A percentile compares a stretch with the other conserved stretches of the same genome.
Evolutionary conservation across 1,140 invertebrate species (phyloP).

Genomic region (Aleiodes sp.): DNA sequence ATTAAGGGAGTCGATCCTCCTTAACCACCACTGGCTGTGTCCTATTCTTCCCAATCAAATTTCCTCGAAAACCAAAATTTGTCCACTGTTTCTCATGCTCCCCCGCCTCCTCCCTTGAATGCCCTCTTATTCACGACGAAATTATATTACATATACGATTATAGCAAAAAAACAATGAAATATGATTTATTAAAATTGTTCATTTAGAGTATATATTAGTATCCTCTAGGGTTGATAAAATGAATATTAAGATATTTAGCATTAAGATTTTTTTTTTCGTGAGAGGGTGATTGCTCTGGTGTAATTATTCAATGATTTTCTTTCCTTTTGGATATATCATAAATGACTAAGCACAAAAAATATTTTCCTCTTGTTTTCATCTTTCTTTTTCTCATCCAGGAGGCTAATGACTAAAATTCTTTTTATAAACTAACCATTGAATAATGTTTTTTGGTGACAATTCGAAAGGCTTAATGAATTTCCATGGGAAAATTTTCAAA

Average conservation of each 20-base stretch:
- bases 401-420: not conserved
- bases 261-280: not conserved
- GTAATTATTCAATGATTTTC: slow-evolving; percentile 9
- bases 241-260: not conserved
- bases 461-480: not conserved
- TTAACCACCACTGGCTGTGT: slow-evolving; percentile 19
- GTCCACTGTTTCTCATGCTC: not conserved
- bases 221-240: not conserved
- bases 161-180: not conserved
- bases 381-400: not conserved
- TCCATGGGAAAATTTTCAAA: not conserved
- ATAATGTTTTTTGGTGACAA: slow-evolving; percentile 1
- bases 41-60: not conserved
- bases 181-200: slow-evolving; percentile 16
- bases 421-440: not conserved
- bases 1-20: not conserved
- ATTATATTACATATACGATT: slow-evolving; percentile 12
- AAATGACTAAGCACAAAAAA: not conserved
- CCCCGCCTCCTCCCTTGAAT: not conserved
- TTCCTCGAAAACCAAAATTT: not conserved
- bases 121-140: not conserved
- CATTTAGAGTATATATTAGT: slow-evolving; percentile 1
- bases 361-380: not conserved
- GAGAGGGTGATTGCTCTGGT: not conserved
- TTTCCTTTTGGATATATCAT: not conserved